Conservation (phyloP, 2,113 vertebrate species). For the Platichthys flesus region DNA sequence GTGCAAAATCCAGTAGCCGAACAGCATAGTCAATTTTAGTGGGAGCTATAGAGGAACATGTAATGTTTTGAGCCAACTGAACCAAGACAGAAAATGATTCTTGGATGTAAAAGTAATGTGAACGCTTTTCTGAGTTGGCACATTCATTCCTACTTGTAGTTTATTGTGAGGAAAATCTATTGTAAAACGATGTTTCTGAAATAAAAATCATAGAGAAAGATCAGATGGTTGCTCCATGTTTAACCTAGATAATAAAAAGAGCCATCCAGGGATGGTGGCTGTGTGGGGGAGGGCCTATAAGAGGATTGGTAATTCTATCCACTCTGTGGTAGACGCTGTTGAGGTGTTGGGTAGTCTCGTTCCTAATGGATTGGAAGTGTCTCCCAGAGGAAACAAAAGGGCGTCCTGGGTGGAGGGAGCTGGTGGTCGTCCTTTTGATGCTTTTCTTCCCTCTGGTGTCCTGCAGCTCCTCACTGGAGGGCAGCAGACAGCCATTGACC, state of each 20-base stretch:
- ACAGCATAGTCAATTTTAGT: not conserved
- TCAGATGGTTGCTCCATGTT: not conserved
- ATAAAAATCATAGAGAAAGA: not conserved
- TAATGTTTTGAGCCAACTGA: not conserved
- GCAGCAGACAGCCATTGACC: constrained; percentile 28
- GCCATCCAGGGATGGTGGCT: constrained; percentile 6
- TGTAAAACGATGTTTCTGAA: not conserved
- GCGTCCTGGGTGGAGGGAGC: constrained; percentile 25
- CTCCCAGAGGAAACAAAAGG: constrained; percentile 35
- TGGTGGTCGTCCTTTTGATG: constrained; percentile 18
- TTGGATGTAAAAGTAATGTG: too few relatives aligned
- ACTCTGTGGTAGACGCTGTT: constrained; percentile 18
- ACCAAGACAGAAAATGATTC: too few relatives aligned
- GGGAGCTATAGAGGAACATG: not conserved
- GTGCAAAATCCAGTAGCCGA: not conserved
- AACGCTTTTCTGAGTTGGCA: too few relatives aligned
- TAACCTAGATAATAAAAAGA: constrained; percentile 16
- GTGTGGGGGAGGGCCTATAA: constrained; percentile 15
- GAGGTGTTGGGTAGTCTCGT: constrained; percentile 18
- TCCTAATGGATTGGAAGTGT: constrained; percentile 33
- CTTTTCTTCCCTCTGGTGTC: constrained; percentile 19
- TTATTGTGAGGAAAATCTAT: not conserved
- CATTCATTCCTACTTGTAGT: too few relatives aligned
- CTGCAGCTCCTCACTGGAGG: constrained; percentile 17
- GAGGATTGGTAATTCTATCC: constrained; percentile 32